Evolutionary conservation across 2,113 vertebrate species (phyloP).

Genomic region (Myiozetetes cayanensis): DNA sequence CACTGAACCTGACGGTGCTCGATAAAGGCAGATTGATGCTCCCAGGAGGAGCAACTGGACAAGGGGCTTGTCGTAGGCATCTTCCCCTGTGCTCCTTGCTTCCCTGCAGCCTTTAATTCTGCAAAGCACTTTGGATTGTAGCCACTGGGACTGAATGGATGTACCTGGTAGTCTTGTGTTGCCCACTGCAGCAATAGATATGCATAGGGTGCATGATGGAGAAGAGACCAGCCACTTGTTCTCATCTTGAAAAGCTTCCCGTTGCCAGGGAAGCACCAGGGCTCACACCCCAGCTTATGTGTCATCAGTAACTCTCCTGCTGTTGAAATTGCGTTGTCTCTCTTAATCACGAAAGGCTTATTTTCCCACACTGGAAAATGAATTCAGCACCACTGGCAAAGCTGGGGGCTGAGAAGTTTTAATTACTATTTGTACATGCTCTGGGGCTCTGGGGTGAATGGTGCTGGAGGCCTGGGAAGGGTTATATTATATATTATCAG

Average conservation of each 20-base stretch:
- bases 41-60: background rate
- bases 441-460: background rate
- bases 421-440: constrained; percentile 26
- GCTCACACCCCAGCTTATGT: background rate
- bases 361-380: constrained; percentile 34
- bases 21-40: background rate
- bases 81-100: rapidly evolving
- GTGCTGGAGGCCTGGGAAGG: constrained; percentile 6
- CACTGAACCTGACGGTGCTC: background rate
- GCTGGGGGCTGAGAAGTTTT: background rate
- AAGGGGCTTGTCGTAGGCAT: background rate
- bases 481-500: background rate
- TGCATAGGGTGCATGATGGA: rapidly evolving
- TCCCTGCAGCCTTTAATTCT: background rate
- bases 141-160: background rate
- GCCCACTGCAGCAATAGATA: background rate
- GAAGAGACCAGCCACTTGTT: background rate
- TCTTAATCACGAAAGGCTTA: constrained; percentile 1
- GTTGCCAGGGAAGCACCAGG: background rate
- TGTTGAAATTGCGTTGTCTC: background rate
- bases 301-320: background rate
- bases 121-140: background rate
- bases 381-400: background rate
- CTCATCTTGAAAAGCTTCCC: background rate
- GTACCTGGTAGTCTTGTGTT: background rate